Base-by-base conservation (phyloP, 2,888 invertebrate species). In the Erebia ligea region DNA sequence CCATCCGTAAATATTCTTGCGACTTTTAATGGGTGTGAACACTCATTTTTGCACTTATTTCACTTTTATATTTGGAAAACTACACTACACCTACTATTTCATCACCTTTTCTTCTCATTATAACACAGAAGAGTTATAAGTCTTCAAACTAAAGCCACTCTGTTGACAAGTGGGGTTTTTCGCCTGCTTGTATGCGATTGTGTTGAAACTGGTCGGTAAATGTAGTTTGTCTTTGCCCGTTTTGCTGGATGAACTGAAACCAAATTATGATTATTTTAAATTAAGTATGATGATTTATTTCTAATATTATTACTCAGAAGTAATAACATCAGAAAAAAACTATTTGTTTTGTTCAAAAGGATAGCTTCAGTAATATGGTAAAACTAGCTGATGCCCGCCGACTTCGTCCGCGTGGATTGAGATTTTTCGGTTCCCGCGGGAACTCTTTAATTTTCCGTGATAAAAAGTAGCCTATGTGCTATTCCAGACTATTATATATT, bases 91-190 rank as follows among this genome's bases (percentile, higher is more conserved):
- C 21, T 45, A 62, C 19, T 19, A 21, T 48, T 21, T 62, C 19
- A 15, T 19, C 21, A 48, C 48, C 19, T 21, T 45, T 48, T 48
- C 17, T 42, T 10, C 15, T 48, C 48, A 19, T 9, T 62, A 48
- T 13, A 61, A 45, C 62, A 62, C 62, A 15, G 25, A 34, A 34
- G n/a, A 13, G 42, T 45, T 45, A 19, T 0, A 42, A n/a, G 64
- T 66, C 21, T 25, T 74, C 73, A 77, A 34, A 75, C 75, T 57
- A 75, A 81, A 40, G 92, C 92, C 48, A 92, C 88, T 82, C 92
- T 76, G 85, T 95, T 95, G 70, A 95, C 95, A 77, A 95, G 91
- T 68, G 95, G 95, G 79, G 95, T 95, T 89, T 95, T 95, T 78
- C 95, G 92, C 77, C 95, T 89, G 84, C 93, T 95, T 10, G 94